These are phyloP conservation scores for Thymelicus lineola DNA, from an alignment of 2,888 invertebrate genomes.

Conservation along the genomic window DNA sequence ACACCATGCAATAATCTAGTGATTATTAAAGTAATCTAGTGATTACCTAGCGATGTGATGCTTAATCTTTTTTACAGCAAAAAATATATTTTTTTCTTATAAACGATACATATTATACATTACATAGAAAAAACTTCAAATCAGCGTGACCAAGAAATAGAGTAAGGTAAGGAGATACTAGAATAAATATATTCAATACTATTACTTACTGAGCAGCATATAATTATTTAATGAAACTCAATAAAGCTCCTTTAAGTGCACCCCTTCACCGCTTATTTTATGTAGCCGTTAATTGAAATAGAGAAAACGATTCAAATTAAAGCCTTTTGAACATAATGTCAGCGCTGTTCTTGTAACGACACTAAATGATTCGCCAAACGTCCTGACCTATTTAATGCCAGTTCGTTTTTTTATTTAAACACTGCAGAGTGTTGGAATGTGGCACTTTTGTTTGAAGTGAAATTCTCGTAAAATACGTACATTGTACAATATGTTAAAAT, in stretches of 20 bases:
- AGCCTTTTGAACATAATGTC: background rate
- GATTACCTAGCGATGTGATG: too few relatives aligned
- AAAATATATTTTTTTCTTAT: too few relatives aligned
- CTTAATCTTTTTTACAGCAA: too few relatives aligned
- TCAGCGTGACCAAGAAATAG: too few relatives aligned
- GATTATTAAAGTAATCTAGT: too few relatives aligned
- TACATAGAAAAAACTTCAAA: too few relatives aligned
- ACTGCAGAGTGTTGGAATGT: background rate
- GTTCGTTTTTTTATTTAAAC: background rate
- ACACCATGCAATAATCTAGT: too few relatives aligned
- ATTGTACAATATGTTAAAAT: too few relatives aligned
- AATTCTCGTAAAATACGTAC: too few relatives aligned
- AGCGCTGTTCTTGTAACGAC: background rate
- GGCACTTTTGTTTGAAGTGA: background rate
- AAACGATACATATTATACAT: too few relatives aligned
- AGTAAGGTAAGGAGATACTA: too few relatives aligned
- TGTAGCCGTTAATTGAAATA: slow-evolving; percentile 7
- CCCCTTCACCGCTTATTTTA: background rate
- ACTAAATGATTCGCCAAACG: background rate
- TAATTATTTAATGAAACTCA: background rate
- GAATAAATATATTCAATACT: too few relatives aligned
- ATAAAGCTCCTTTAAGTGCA: background rate
- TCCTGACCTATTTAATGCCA: background rate
- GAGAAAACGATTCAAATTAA: slow-evolving; percentile 1
- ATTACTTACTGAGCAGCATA: background rate